These are phyloP conservation scores for Myocastor coypus DNA, from an alignment of 2,113 vertebrate species.

Conservation along the genomic window DNA sequence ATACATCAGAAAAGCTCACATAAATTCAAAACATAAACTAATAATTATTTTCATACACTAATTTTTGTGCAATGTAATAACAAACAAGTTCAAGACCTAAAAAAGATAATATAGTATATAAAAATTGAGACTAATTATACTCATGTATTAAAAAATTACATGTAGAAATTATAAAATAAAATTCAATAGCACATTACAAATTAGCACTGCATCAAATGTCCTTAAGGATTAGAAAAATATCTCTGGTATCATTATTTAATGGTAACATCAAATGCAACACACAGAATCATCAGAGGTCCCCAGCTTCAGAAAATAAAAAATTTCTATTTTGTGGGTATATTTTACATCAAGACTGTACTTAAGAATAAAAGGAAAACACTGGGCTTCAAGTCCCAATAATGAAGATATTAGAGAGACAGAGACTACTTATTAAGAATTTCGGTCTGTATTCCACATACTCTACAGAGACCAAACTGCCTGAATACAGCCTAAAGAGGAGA, in stretches of 20 bases:
- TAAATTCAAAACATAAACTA: not conserved
- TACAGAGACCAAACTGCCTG: not conserved
- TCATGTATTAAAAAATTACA: not conserved
- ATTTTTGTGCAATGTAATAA: not conserved
- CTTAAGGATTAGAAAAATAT: not conserved
- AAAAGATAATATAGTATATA: not conserved
- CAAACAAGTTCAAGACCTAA: not conserved
- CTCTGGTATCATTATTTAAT: not conserved
- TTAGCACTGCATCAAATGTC: not conserved
- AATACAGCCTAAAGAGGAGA: not conserved
- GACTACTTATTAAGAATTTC: not conserved
- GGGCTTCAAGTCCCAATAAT: not conserved
- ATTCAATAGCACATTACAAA: not conserved
- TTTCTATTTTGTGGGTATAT: not conserved
- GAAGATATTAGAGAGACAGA: not conserved
- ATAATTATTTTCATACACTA: not conserved
- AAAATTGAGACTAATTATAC: constrained; percentile 10
- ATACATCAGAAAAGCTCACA: not conserved
- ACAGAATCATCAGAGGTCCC: not conserved
- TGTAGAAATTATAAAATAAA: not conserved
- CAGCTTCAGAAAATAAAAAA: not conserved
- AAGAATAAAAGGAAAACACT: not conserved
- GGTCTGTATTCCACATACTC: not conserved
- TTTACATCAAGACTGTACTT: not conserved
- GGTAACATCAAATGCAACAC: not conserved